Evolutionary conservation across 2,113 vertebrate genomes (phyloP).

Genomic region (Sclerurus mexicanus): DNA sequence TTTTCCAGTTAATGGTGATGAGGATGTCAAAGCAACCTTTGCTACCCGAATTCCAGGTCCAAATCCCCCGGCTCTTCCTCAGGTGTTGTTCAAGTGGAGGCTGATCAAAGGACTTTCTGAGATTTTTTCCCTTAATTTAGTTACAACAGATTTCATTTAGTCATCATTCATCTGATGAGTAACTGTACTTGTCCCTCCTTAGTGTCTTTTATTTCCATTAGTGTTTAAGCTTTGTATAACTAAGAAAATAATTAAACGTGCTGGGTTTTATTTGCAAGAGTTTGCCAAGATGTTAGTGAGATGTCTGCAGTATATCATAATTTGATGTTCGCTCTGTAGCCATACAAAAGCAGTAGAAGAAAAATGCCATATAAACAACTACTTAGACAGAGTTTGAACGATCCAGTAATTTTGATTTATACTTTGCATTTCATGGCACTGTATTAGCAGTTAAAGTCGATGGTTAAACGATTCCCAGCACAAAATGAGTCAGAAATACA

Average conservation of each 20-base stretch:
- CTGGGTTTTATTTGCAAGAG: conserved; percentile 55
- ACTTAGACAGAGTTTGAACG: conserved; percentile 66
- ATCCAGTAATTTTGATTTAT: conserved; percentile 81
- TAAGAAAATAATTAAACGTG: conserved; percentile 68
- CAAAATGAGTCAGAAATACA: conserved; percentile 63
- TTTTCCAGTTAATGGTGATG: neutral
- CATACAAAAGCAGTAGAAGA: conserved; percentile 58
- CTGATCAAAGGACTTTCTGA: neutral
- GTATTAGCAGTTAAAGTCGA: conserved; percentile 74
- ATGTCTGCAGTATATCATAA: conserved; percentile 69
- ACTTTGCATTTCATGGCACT: conserved; percentile 66
- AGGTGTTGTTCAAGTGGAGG: accelerated
- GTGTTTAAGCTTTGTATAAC: conserved; percentile 69
- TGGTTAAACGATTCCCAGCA: conserved; percentile 64
- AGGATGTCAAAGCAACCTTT: too few relatives aligned
- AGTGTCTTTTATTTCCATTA: conserved; percentile 60
- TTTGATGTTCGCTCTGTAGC: conserved; percentile 65
- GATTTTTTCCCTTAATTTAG: neutral
- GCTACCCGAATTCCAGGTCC: neutral
- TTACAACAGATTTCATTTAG: neutral
- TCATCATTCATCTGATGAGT: neutral
- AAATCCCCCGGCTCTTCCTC: neutral
- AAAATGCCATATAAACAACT: conserved; percentile 73
- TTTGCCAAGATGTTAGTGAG: conserved; percentile 37
- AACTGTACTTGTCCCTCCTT: conserved; percentile 29